Evolutionary conservation across 2,888 invertebrate species (phyloP).

Genomic region (Sinhomidia bicolor): DNA sequence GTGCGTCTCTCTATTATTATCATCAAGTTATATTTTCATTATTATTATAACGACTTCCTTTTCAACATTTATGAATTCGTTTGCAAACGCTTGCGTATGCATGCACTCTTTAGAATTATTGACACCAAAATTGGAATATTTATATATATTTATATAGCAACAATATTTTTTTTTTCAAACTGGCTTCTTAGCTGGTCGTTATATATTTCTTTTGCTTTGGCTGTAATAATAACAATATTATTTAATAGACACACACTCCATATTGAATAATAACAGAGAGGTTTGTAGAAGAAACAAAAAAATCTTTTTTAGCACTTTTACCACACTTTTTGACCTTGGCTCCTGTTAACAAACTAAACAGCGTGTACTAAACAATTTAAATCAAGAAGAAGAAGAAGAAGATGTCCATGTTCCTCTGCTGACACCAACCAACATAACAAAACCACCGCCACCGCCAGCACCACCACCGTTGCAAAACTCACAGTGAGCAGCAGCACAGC

Average conservation of each 20-base stretch:
- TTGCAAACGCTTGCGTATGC: slow-evolving; percentile 9
- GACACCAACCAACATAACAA: neutral
- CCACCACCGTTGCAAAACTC: no score
- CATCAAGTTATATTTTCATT: neutral
- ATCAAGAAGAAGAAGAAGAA: no score
- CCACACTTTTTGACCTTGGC: slow-evolving; percentile 58
- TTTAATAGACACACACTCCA: neutral
- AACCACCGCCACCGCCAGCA: neutral
- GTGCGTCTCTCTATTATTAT: neutral
- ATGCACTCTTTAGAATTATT: neutral
- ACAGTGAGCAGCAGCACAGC: no score
- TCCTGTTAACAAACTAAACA: neutral
- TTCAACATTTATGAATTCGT: neutral
- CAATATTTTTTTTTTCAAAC: no score
- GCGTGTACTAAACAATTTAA: neutral
- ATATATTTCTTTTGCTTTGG: no score
- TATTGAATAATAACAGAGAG: slow-evolving; percentile 59
- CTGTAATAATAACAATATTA: no score
- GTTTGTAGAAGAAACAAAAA: neutral
- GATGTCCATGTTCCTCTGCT: neutral
- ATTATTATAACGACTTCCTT: neutral
- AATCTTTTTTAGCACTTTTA: slow-evolving; percentile 66
- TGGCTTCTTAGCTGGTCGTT: no score
- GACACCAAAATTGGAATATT: neutral
- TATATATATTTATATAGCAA: no score